Evolutionary conservation across 2,888 invertebrate species (phyloP), one percentile per base, ranked within the genome.

Genomic region (Drosophila cyrtoloma): DNA sequence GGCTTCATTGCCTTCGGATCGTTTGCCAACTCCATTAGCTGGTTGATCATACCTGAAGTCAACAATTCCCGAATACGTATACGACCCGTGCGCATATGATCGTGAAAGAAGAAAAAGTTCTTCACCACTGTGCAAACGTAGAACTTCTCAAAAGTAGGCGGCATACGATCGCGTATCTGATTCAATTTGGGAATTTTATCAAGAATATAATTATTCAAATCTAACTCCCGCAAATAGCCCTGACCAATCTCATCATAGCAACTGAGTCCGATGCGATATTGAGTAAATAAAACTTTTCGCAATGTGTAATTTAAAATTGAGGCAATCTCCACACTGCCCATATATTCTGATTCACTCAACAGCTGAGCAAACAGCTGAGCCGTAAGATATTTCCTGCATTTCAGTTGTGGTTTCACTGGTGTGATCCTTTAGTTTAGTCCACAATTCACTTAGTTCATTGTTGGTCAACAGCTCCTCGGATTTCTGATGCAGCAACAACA

Each of bases 41-140:
- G 98, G 92, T 99, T 98, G 2, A 99, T 94, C 93, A 99, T 97
- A 0, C 92, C 91, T 0, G 92, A 92, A 0, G 98, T 97, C 70
- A 99, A 94, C 82, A 99, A 97, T 91, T 99, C 98, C 64, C 97
- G 95, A 84, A 99, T 99, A 85, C 97, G 95, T 57, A 99, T 97
- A 79, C 97, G 95, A 0, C 98, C 98, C 0, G 97, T 97, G 75
- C 97, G 94, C 77, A 98, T 93, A 0, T 98, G 97, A 92, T 99
- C 99, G 19, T 99, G 94, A 92, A 99, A 99, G 94, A 99, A 99
- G 88, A 99, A 95, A 94, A 99, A 99, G 93, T 99, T 98, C 83
- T 99, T 95, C 0, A 98, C 98, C 4, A 98, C 99, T 0, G 99
- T 98, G 92, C 99, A 99, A 28, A 98, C 97, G 92, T 99, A 99